These are phyloP conservation scores for Phylloscopus whistleri DNA, from an alignment of 2,113 vertebrate genomes.

Conservation along the genomic window DNA sequence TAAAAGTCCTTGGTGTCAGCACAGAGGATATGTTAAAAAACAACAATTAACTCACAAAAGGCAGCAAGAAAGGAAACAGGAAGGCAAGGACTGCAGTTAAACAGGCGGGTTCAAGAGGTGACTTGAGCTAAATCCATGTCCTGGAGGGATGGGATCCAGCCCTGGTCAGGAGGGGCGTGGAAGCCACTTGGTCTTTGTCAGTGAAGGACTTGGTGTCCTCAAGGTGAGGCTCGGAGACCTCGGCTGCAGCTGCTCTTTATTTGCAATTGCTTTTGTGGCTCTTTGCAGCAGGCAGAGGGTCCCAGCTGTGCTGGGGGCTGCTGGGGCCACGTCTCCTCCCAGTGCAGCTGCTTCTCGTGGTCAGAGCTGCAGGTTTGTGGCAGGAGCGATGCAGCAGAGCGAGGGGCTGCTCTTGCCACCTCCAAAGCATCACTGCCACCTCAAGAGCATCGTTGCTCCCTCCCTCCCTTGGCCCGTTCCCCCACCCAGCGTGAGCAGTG, in stretches of 20 bases:
- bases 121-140: background rate
- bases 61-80: slow-evolving; percentile 34
- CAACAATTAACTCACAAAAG: background rate
- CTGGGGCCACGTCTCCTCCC: rapidly evolving
- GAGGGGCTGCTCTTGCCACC: background rate
- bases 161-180: rapidly evolving
- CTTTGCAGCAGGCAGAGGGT: background rate
- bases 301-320: background rate
- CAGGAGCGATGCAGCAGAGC: rapidly evolving
- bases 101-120: slow-evolving; percentile 20
- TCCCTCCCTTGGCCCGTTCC: rapidly evolving
- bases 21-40: slow-evolving; percentile 4
- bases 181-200: background rate
- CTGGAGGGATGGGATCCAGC: background rate
- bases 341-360: rapidly evolving
- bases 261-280: background rate
- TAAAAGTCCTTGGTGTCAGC: background rate
- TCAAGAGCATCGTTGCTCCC: background rate
- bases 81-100: slow-evolving; percentile 15
- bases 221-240: background rate
- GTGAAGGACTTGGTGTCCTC: background rate
- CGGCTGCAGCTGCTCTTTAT: rapidly evolving
- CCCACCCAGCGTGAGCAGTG: rapidly evolving
- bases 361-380: background rate
- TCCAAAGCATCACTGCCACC: background rate